Evolutionary conservation across 2,797 vertebrate species (phyloP).

Genomic region (Capromys pilorides): DNA sequence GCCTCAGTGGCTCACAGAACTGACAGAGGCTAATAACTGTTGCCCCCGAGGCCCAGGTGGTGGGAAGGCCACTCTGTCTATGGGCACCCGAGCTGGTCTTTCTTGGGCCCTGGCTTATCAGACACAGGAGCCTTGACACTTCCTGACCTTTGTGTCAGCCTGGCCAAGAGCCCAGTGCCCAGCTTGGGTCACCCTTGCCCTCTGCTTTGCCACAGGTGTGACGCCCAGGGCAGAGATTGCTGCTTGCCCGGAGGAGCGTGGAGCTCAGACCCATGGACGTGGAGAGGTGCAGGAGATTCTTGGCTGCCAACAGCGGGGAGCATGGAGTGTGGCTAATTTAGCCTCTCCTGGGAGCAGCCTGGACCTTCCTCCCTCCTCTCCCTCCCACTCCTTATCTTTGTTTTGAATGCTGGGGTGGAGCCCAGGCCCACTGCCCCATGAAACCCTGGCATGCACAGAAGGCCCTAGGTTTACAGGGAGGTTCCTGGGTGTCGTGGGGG

Average conservation of each 20-base stretch:
- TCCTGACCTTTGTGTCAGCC: not conserved
- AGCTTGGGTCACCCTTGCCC: no score
- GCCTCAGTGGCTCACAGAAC: no score
- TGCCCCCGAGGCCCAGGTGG: not conserved
- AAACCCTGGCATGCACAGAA: not conserved
- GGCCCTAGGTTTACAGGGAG: not conserved
- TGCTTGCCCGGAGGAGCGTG: not conserved
- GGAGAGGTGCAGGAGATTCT: accelerated
- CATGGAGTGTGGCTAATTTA: accelerated
- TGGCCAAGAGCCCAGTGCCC: not conserved
- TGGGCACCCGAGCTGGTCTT: not conserved
- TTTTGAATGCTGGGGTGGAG: not conserved
- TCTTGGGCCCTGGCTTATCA: not conserved
- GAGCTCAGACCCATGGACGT: not conserved
- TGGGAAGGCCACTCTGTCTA: not conserved
- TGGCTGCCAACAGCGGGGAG: not conserved
- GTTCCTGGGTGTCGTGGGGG: not conserved
- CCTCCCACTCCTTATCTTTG: not conserved
- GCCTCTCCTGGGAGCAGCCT: no score
- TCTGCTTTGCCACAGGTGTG: not conserved
- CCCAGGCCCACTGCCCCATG: not conserved
- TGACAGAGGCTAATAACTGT: not conserved
- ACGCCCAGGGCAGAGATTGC: accelerated
- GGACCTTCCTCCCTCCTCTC: not conserved
- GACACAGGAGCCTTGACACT: not conserved